Evolutionary conservation across 2,888 invertebrate genomes (phyloP).

Genomic region (Pheosia tremula): DNA sequence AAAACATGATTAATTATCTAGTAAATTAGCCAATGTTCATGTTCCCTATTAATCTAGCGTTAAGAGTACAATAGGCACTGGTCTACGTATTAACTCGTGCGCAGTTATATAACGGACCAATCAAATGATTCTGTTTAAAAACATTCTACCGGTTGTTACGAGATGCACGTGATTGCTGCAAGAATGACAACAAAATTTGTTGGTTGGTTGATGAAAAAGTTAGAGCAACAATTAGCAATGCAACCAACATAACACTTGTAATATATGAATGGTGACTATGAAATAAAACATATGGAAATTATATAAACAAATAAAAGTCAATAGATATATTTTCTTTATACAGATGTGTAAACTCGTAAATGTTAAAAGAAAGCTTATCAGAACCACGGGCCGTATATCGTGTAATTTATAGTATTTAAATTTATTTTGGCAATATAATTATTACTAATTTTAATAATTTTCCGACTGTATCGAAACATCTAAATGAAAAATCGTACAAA

Average conservation of each 20-base stretch:
- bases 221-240: slow-evolving; percentile 21
- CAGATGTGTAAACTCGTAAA: too few species aligned
- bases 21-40: not conserved
- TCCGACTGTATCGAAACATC: slow-evolving; percentile 12
- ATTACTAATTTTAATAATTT: slow-evolving; percentile 31
- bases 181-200: slow-evolving; percentile 29
- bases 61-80: not conserved
- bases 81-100: not conserved
- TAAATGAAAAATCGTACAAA: slow-evolving; percentile 10
- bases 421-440: slow-evolving; percentile 20
- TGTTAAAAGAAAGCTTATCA: too few species aligned
- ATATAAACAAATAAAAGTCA: too few species aligned
- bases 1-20: not conserved
- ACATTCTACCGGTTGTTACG: slow-evolving; percentile 22
- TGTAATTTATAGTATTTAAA: not conserved
- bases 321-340: too few species aligned
- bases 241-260: too few species aligned
- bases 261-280: too few species aligned
- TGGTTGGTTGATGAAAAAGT: slow-evolving; percentile 9
- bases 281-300: too few species aligned
- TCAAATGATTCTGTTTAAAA: slow-evolving; percentile 33
- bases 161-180: slow-evolving; percentile 28
- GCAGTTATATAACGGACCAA: slow-evolving; percentile 34
- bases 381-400: too few species aligned
- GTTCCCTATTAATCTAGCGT: not conserved